Evolutionary conservation across 1,140 invertebrate genomes (phyloP).

Genomic region (Steinernema feltiae): DNA sequence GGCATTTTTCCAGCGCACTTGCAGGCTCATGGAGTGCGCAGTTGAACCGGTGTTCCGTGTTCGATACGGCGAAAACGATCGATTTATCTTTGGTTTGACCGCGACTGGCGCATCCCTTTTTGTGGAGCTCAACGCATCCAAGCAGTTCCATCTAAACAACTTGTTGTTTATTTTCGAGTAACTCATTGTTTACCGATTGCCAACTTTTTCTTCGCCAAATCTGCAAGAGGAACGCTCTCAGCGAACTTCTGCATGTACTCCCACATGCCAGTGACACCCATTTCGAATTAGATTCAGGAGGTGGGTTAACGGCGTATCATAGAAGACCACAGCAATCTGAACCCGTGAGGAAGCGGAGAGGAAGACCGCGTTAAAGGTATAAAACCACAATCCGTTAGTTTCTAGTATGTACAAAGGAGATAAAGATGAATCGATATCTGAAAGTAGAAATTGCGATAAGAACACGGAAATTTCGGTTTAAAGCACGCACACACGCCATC

Average conservation of each 20-base stretch:
- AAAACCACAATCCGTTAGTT: no score
- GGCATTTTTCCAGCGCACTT: constrained; percentile 6
- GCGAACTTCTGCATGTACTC: constrained; percentile 24
- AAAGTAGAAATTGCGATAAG: no score
- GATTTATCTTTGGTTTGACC: not conserved
- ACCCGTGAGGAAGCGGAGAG: not conserved
- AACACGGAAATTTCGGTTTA: no score
- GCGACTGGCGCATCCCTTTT: constrained; percentile 4
- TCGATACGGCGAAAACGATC: constrained; percentile 19
- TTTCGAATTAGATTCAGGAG: not conserved
- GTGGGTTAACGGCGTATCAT: not conserved
- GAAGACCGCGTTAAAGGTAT: no score
- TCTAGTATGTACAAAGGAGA: no score
- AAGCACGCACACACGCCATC: no score
- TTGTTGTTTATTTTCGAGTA: not conserved
- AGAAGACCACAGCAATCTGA: not conserved
- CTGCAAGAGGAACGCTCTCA: constrained; percentile 9
- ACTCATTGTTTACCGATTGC: constrained; percentile 14
- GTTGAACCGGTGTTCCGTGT: constrained; percentile 29
- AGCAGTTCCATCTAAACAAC: constrained; percentile 22
- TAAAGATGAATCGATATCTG: no score
- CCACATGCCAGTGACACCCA: constrained; percentile 23
- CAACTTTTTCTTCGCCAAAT: constrained; percentile 11
- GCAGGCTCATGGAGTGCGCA: not conserved
- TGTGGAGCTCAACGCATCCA: constrained; percentile 25